Base-by-base conservation (phyloP, 1,140 invertebrate genomes). In the Lysiphlebus fabarum region DNA sequence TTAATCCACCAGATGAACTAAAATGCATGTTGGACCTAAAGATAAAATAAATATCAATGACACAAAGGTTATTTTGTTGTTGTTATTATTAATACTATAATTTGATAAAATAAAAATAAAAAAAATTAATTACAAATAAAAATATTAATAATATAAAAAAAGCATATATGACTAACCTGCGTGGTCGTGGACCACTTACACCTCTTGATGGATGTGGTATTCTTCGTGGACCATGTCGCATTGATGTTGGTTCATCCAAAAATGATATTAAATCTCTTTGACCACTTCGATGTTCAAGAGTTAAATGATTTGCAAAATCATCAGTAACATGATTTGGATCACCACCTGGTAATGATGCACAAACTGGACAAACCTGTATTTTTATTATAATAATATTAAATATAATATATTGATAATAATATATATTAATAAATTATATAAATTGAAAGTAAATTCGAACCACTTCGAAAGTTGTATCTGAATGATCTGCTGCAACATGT, bases 261-360 rank as follows among this genome's bases (percentile, higher is more conserved):
- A 93, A 92, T 66, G 90, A 92, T 74, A 93, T 92, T 69, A 93
- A 83, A 82, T 93, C 90, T 73, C 90, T 84, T 62, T 89, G 87
- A 73, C 90, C 90, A 71, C 87, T 90, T 69, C 92, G 87, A 83
- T 99, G 96, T 74, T 98, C 95, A 63, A 97, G 78, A 65, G 91
- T 93, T 68, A 99, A 85, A 85, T 98, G 96, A 70, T 92, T 92
- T 66, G 93, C 89, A 83, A 98, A 96, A 82, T 99, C 96, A 83
- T 98, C 95, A 63, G 95, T 97, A 70, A 97, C 91, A 74, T 96
- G 87, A 83, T 98, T 98, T 59, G 96, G 95, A 78, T 99, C 96
- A 38, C 94, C 95, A 67, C 94, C 94, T 56, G 94, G 94, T 75
- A 94, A 83, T 56, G 93, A 90, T 49, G 95, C 95, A 85, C 96